A percentile compares a stretch with the other conserved stretches of the same genome.
These are phyloP conservation scores for Typhlichthys eigenmanni DNA, from an alignment of 2,797 vertebrate species.

Conservation along the genomic window DNA sequence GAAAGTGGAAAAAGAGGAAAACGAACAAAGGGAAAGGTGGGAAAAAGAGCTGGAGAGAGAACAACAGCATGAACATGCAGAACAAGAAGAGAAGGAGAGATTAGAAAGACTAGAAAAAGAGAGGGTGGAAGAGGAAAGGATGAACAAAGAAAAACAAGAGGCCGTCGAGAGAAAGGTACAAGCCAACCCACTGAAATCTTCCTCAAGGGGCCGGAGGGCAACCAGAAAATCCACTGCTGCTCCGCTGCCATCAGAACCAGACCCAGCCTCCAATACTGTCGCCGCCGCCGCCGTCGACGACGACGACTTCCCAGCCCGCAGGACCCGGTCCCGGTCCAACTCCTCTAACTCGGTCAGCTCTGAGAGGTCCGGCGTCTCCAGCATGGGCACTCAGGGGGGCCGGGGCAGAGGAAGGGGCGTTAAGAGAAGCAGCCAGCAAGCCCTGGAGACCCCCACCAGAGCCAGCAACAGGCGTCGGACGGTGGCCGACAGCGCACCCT, in stretches of 20 bases:
- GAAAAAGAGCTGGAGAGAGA: slow-evolving; percentile 8
- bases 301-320: slow-evolving; percentile 57
- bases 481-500: background rate
- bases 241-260: background rate
- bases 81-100: slow-evolving; percentile 13
- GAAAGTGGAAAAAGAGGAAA: slow-evolving; percentile 6
- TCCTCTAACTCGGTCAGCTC: slow-evolving; percentile 73
- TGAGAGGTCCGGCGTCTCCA: slow-evolving; percentile 57
- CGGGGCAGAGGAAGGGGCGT: slow-evolving; percentile 45
- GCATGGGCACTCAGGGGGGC: slow-evolving; percentile 18
- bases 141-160: background rate
- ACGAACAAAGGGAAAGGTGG: background rate
- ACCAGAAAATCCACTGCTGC: slow-evolving; percentile 32
- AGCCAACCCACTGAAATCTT: slow-evolving; percentile 4
- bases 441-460: slow-evolving; percentile 10
- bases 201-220: slow-evolving; percentile 46
- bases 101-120: slow-evolving; percentile 25
- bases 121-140: background rate
- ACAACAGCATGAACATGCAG: background rate
- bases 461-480: slow-evolving; percentile 46
- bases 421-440: slow-evolving; percentile 24
- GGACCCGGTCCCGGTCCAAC: slow-evolving; percentile 71
- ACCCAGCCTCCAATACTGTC: slow-evolving; percentile 4
- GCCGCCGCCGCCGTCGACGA: background rate
- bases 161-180: background rate